Conservation (phyloP, 1,140 invertebrate genomes). For the Myzus persicae region DNA sequence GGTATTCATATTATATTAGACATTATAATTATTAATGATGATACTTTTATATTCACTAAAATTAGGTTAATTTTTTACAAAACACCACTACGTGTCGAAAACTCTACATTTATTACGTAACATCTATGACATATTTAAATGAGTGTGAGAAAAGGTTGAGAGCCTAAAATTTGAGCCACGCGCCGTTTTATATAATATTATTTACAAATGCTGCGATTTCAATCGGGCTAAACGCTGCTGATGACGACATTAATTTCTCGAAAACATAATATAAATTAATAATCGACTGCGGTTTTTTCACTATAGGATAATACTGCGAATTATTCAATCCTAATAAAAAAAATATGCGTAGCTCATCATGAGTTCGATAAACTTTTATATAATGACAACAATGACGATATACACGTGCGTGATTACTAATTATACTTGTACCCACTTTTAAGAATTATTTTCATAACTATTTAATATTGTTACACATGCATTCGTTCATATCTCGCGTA, state of each 20-base stretch:
- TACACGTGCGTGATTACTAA: background rate
- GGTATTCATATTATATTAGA: background rate
- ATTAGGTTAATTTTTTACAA: slow-evolving; percentile 5
- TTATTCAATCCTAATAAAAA: slow-evolving; percentile 36
- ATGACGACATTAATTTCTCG: slow-evolving; percentile 28
- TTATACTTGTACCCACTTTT: background rate
- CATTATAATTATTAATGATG: background rate
- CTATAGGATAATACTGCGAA: slow-evolving; percentile 40
- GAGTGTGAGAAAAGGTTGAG: background rate
- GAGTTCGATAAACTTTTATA: slow-evolving; percentile 49
- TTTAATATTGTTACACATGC: background rate
- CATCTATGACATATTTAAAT: background rate
- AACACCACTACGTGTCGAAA: background rate
- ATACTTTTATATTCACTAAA: background rate
- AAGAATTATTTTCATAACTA: background rate
- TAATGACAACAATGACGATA: background rate
- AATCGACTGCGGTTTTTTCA: slow-evolving; percentile 24
- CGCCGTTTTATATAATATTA: slow-evolving; percentile 19
- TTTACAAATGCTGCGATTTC: slow-evolving; percentile 38
- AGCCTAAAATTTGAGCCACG: background rate
- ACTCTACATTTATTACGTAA: slow-evolving; percentile 19
- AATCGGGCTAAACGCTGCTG: background rate
- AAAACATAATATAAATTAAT: slow-evolving; percentile 38
- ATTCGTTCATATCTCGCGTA: background rate
- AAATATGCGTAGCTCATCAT: slow-evolving; percentile 30